phyloP scores from a whole-genome alignment of 1,140 invertebrate species.

The Lycorma delicatula region DNA sequence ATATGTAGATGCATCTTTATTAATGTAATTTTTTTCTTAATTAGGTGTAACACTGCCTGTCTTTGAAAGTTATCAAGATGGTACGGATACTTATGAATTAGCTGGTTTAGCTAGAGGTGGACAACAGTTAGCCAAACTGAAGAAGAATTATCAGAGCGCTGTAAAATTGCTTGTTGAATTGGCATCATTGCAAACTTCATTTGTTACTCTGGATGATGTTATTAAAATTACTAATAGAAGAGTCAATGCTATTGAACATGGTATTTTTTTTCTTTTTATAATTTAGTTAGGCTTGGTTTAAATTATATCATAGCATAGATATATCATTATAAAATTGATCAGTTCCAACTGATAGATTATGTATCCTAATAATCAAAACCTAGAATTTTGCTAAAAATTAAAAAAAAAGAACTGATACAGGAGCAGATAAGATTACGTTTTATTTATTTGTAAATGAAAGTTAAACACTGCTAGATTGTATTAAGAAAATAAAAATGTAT shows the following conservation, averaged over 20 bases:
- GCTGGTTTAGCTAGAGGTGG: slow-evolving; percentile 90
- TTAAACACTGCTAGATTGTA: too few species aligned
- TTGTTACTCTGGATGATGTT: slow-evolving; percentile 93
- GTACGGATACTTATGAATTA: slow-evolving; percentile 85
- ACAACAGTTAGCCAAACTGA: slow-evolving; percentile 87
- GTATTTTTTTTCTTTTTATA: too few species aligned
- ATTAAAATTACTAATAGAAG: slow-evolving; percentile 96
- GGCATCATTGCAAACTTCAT: slow-evolving; percentile 93
- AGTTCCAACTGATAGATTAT: too few species aligned
- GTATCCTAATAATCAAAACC: too few species aligned
- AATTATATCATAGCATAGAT: too few species aligned
- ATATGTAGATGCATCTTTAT: neutral
- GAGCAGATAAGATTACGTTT: too few species aligned
- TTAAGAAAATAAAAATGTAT: too few species aligned
- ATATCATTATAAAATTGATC: too few species aligned
- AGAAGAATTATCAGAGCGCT: slow-evolving; percentile 92
- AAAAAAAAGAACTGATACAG: too few species aligned
- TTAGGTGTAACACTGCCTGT: slow-evolving; percentile 83
- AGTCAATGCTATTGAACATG: slow-evolving; percentile 99
- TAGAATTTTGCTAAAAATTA: too few species aligned
- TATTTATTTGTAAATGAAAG: too few species aligned
- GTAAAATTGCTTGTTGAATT: slow-evolving; percentile 87
- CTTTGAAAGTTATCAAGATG: slow-evolving; percentile 94
- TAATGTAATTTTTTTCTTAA: slow-evolving; percentile 8
- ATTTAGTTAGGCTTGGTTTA: too few species aligned